These are phyloP conservation scores for Epicauta chinensis DNA, from an alignment of 1,140 invertebrate species.

Conservation along the genomic window DNA sequence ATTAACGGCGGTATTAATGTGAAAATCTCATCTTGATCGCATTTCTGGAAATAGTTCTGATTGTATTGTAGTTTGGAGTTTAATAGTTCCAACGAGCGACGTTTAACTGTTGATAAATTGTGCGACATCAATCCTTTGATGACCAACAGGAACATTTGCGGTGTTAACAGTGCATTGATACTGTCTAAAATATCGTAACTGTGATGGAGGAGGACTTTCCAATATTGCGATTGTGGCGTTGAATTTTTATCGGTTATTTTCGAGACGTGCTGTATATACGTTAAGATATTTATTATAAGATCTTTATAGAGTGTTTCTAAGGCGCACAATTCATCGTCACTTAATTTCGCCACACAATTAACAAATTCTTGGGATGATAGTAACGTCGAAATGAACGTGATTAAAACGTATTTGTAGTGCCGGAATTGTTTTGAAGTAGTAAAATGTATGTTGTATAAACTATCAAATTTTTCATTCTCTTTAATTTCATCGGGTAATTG, in stretches of 20 bases:
- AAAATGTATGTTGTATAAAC: slow-evolving; percentile 46
- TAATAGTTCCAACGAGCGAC: slow-evolving; percentile 77
- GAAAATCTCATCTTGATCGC: slow-evolving; percentile 45
- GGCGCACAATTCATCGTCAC: slow-evolving; percentile 40
- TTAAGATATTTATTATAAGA: slow-evolving; percentile 60
- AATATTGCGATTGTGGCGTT: slow-evolving; percentile 63
- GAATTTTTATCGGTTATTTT: slow-evolving; percentile 49
- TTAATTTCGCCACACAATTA: slow-evolving; percentile 51
- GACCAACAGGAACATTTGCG: slow-evolving; percentile 69
- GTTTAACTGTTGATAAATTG: slow-evolving; percentile 59
- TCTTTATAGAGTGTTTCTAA: slow-evolving; percentile 58
- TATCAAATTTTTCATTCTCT: slow-evolving; percentile 58
- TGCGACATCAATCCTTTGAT: slow-evolving; percentile 64
- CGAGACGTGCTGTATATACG: slow-evolving; percentile 58
- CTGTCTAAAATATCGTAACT: slow-evolving; percentile 71
- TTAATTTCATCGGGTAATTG: slow-evolving; percentile 60
- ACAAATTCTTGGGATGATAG: slow-evolving; percentile 63
- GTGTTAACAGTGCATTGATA: slow-evolving; percentile 70
- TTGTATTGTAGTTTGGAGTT: slow-evolving; percentile 69
- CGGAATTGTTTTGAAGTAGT: slow-evolving; percentile 63
- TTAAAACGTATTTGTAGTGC: slow-evolving; percentile 72
- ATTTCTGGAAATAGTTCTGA: slow-evolving; percentile 52
- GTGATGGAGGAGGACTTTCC: slow-evolving; percentile 70
- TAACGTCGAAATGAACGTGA: slow-evolving; percentile 63
- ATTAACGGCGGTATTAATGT: slow-evolving; percentile 56